phyloP scores from a whole-genome alignment of 2,888 invertebrate genomes.

The Norana najaformis region DNA sequence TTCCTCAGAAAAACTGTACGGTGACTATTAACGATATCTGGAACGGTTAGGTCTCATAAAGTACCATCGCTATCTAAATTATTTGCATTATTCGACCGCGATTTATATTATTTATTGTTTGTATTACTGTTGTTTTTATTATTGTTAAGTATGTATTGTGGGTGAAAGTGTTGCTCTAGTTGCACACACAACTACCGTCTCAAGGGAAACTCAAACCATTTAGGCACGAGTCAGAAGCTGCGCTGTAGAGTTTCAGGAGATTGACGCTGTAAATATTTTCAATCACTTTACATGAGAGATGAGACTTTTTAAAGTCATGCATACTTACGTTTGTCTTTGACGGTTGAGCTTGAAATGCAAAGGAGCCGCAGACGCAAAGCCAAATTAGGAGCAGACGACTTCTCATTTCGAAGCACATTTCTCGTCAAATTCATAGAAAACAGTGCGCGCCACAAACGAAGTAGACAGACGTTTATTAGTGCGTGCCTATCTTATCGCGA shows the following conservation, averaged over 20 bases:
- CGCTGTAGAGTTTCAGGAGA: no score
- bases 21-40: neutral
- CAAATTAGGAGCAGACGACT: neutral
- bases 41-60: neutral
- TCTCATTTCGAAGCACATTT: neutral
- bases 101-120: neutral
- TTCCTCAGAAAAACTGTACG: neutral
- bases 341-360: neutral
- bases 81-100: no score
- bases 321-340: neutral
- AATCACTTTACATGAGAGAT: neutral
- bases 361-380: neutral
- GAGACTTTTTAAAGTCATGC: neutral
- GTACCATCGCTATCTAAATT: neutral
- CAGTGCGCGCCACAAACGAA: neutral
- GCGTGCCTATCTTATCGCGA: neutral
- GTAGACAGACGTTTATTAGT: neutral
- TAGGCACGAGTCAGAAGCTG: no score
- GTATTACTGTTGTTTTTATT: neutral
- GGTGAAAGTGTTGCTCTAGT: no score
- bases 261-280: no score
- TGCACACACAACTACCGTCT: no score
- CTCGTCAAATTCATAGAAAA: neutral
- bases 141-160: no score
- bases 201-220: no score